Evolutionary conservation across 2,113 vertebrate species (phyloP), one percentile per base, ranked within the genome.

Genomic region (Aplodontia rufa): DNA sequence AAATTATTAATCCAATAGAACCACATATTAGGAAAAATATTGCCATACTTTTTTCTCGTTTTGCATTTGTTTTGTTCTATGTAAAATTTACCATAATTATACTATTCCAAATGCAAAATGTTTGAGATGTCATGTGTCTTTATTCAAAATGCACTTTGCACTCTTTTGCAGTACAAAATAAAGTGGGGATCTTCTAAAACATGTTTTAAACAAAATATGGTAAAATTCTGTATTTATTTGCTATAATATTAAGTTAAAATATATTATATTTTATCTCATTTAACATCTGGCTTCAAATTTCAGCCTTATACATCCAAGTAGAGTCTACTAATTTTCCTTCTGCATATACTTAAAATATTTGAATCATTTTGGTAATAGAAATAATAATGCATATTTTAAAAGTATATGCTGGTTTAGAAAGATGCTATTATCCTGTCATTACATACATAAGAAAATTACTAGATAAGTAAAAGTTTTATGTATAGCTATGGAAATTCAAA

Each of bases 201-300:
- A 6, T 32, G 8, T 22, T 42, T 90, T 78, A 35, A 79, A 76
- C 37, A 81, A 35, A 30, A 64, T 35, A 55, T 85, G 13, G 6
- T 69, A 47, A 92, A 94, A 89, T 81, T n/a, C 51, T 71, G 58
- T 17, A 49, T 9, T 66, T 14, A 1, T 45, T 90, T 93, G 35
- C 87, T 78, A 64, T 86, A 76, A 86, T 76, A 58, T 72, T 51
- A 78, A 53, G 5, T 78, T 82, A 51, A 86, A 51, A 47, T 71
- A 26, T 5, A 58, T 28, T 26, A 45, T 69, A 3, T 84, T 11
- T 58, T 87, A 35, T 71, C 12, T 87, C 35, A 92, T 53, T 90
- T 90, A 66, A 72, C 79, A 74, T 83, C 78, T 60, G 28, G 19
- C 47, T 93, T 93, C 53, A 85, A 79, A 76, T 76, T 80, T 64